phyloP scores from a whole-genome alignment of 2,797 vertebrate genomes.

The Ibycter americanus region DNA sequence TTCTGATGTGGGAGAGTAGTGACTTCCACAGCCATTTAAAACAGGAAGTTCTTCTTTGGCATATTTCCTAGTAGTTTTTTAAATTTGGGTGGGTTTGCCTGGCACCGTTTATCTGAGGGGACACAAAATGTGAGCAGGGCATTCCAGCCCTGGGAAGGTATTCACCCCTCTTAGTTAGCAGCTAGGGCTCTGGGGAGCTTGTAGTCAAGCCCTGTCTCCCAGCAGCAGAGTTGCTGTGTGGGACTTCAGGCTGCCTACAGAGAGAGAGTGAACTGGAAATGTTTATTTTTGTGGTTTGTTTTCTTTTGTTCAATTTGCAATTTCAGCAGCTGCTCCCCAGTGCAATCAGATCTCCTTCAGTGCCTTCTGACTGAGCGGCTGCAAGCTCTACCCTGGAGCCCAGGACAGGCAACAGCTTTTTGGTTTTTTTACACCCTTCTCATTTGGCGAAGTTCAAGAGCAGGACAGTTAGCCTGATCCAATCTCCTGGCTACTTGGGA shows the following conservation, averaged over 20 bases:
- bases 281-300: neutral
- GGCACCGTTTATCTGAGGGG: neutral
- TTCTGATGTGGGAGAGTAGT: neutral
- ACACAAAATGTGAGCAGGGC: neutral
- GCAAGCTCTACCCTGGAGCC: neutral
- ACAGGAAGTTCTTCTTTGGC: neutral
- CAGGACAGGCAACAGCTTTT: neutral
- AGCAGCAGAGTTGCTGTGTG: rapidly evolving
- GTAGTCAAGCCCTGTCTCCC: neutral
- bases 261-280: neutral
- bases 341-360: neutral
- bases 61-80: neutral
- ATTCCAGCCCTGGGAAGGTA: neutral
- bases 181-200: neutral
- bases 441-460: neutral
- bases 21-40: neutral
- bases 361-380: neutral
- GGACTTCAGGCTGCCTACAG: neutral
- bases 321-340: neutral
- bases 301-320: neutral
- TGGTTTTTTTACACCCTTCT: neutral
- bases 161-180: conserved; percentile 15
- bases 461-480: neutral
- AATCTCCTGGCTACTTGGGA: neutral
- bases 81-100: neutral